Evolutionary conservation across 1,140 invertebrate genomes (phyloP).

Genomic region (Teleogryllus occipitalis): DNA sequence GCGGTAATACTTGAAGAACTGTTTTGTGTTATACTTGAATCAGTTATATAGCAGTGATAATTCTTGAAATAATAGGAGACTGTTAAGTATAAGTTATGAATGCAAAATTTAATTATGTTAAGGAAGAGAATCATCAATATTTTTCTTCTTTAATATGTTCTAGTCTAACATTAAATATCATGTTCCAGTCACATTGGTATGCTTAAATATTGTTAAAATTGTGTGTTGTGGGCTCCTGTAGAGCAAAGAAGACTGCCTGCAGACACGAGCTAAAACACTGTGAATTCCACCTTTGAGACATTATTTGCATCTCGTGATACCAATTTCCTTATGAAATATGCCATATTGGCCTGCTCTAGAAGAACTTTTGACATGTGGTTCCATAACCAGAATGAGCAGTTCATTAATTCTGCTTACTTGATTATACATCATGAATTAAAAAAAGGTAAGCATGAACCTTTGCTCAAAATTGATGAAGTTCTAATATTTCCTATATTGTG

Average conservation of each 20-base stretch:
- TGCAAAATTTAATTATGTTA: not conserved
- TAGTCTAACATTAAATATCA: not conserved
- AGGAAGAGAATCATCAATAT: not conserved
- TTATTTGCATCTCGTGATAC: no score
- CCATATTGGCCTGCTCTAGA: no score
- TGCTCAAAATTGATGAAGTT: slow-evolving; percentile 10
- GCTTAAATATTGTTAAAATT: no score
- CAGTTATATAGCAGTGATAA: not conserved
- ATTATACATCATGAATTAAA: not conserved
- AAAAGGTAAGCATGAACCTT: slow-evolving; percentile 4
- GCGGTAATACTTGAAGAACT: not conserved
- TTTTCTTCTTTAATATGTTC: not conserved
- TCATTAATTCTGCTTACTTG: not conserved
- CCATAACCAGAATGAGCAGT: no score
- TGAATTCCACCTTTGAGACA: no score
- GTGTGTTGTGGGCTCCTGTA: no score
- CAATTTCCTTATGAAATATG: no score
- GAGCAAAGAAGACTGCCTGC: no score
- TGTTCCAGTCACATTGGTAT: no score
- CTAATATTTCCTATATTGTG: slow-evolving; percentile 16
- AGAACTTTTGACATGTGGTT: no score
- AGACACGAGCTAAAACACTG: no score
- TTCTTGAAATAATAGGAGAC: not conserved
- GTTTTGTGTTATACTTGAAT: not conserved
- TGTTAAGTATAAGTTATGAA: not conserved